Evolutionary conservation across 2,888 invertebrate genomes (phyloP).

Genomic region (Tholera decimalis): DNA sequence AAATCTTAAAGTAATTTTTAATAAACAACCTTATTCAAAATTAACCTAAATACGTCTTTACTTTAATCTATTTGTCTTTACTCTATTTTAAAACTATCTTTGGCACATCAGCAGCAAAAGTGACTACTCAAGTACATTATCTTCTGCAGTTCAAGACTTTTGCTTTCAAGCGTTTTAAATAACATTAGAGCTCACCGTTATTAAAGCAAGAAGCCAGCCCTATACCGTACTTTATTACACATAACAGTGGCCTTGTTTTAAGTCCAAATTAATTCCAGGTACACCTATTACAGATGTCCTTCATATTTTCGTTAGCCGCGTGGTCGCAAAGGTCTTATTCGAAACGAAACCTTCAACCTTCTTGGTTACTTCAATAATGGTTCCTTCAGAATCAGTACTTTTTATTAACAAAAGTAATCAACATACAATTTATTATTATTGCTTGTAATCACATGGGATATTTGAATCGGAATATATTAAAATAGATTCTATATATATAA

Average conservation of each 20-base stretch:
- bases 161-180: too few species aligned
- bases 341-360: conserved; percentile 65
- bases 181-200: not conserved
- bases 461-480: too few species aligned
- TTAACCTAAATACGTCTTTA: too few species aligned
- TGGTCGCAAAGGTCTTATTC: conserved; percentile 60
- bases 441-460: not conserved
- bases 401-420: too few species aligned
- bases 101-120: too few species aligned
- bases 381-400: conserved; percentile 43
- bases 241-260: conserved; percentile 65
- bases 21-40: too few species aligned
- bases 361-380: conserved; percentile 50
- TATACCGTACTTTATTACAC: conserved; percentile 60
- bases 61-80: too few species aligned
- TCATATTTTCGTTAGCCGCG: conserved; percentile 67
- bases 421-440: not conserved
- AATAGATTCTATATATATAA: too few species aligned
- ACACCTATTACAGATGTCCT: conserved; percentile 69
- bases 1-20: too few species aligned
- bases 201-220: conserved; percentile 20
- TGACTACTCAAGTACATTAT: too few species aligned
- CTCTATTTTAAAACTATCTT: too few species aligned
- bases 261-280: conserved; percentile 69
- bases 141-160: too few species aligned